Conservation (phyloP, 2,113 vertebrate species). For the Otocyon megalotis region DNA sequence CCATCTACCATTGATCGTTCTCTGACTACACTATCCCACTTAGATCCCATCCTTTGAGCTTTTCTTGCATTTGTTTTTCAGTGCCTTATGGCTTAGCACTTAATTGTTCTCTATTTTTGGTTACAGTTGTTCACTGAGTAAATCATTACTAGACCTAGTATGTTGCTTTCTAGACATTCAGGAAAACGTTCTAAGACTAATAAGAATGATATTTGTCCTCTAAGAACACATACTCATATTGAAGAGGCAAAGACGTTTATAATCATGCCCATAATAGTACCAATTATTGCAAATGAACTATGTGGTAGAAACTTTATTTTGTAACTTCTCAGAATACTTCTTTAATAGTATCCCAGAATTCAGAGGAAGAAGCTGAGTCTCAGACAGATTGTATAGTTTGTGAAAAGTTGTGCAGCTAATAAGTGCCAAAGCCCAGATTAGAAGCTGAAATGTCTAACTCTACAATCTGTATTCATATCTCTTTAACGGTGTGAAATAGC, state of each 20-base stretch:
- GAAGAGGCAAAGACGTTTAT: not conserved
- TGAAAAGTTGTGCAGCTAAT: conserved; percentile 30
- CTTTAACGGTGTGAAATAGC: not conserved
- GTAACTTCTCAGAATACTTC: conserved; percentile 25
- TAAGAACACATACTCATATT: not conserved
- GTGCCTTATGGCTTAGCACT: not conserved
- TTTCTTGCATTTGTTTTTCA: conserved; percentile 13
- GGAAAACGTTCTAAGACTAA: conserved; percentile 9
- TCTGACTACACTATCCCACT: not conserved
- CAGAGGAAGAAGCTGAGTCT: not conserved
- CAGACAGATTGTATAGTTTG: not conserved
- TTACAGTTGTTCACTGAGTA: not conserved
- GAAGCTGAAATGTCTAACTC: not conserved
- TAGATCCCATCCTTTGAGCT: not conserved
- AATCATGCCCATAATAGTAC: not conserved
- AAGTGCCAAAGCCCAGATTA: not conserved
- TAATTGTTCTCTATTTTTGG: conserved; percentile 50
- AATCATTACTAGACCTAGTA: not conserved
- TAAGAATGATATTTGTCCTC: conserved; percentile 26
- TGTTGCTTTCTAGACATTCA: conserved; percentile 5
- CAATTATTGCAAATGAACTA: not conserved
- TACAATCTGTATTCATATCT: not conserved
- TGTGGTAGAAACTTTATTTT: not conserved
- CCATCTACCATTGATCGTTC: not conserved
- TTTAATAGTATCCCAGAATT: not conserved